phyloP scores from a whole-genome alignment of 2,797 vertebrate species.

The Pantherophis alleghaniensis region DNA sequence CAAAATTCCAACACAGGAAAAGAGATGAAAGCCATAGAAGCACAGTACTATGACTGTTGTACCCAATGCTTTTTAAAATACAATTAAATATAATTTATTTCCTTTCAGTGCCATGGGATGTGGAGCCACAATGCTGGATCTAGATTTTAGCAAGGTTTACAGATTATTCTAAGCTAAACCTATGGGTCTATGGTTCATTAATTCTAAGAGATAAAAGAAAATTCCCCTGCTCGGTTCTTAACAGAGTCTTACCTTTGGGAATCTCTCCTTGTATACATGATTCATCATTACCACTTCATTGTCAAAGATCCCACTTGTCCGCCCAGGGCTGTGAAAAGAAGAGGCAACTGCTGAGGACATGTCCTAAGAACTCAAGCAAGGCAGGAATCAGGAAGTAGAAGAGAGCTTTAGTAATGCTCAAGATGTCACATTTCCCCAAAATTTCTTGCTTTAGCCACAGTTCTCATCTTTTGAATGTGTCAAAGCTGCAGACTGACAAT shows the following conservation, averaged over 20 bases:
- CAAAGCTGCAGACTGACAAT: not conserved
- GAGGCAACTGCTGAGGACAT: not conserved
- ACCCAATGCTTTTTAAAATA: not conserved
- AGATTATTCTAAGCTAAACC: not conserved
- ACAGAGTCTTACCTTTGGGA: slow-evolving; percentile 85
- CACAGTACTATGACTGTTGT: not conserved
- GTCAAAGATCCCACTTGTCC: slow-evolving; percentile 87
- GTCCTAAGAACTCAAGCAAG: not conserved
- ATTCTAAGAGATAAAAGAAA: not conserved
- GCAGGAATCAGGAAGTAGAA: not conserved
- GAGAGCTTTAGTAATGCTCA: accelerated
- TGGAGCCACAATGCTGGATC: not conserved
- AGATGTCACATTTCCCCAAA: not conserved
- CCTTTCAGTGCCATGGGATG: not conserved
- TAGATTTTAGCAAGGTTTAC: not conserved
- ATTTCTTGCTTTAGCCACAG: too few relatives aligned
- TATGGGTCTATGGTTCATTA: not conserved
- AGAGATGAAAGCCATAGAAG: not conserved
- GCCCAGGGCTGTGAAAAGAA: slow-evolving; percentile 81
- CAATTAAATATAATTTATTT: not conserved
- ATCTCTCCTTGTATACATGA: slow-evolving; percentile 96
- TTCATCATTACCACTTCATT: slow-evolving; percentile 99
- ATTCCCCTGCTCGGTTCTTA: accelerated
- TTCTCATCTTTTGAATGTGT: not conserved
- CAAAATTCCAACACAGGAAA: not conserved